Conservation (phyloP, 2,888 invertebrate genomes). For the Eilema caniola region DNA sequence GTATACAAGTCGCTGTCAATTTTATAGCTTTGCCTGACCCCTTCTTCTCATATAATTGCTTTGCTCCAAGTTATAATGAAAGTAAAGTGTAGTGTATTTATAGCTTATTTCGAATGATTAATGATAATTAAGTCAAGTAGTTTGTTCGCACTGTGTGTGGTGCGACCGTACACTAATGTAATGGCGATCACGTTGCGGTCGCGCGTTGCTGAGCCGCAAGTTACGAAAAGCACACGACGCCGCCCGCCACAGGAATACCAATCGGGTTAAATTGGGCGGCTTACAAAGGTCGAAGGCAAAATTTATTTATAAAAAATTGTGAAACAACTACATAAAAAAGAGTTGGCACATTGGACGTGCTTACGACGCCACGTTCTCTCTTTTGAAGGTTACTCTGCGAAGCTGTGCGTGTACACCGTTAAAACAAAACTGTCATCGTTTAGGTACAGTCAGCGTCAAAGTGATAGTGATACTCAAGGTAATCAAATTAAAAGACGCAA, state of each 20-base stretch:
- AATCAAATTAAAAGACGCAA: too few species aligned
- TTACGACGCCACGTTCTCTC: slow-evolving; percentile 81
- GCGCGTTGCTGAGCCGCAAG: slow-evolving; percentile 67
- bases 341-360: slow-evolving; percentile 86
- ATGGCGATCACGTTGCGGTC: slow-evolving; percentile 72
- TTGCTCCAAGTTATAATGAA: slow-evolving; percentile 1
- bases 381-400: slow-evolving; percentile 80
- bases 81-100: not conserved
- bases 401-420: slow-evolving; percentile 78
- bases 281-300: slow-evolving; percentile 85
- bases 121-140: slow-evolving; percentile 46
- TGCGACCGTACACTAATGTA: slow-evolving; percentile 49
- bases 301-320: slow-evolving; percentile 83
- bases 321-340: slow-evolving; percentile 80
- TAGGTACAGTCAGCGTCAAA: too few species aligned
- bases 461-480: too few species aligned
- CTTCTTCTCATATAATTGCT: not conserved
- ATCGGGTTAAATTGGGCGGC: slow-evolving; percentile 82
- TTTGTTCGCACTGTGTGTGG: slow-evolving; percentile 53
- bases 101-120: slow-evolving; percentile 7
- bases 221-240: slow-evolving; percentile 80
- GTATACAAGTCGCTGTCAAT: too few species aligned
- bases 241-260: slow-evolving; percentile 81
- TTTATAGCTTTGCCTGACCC: not conserved
- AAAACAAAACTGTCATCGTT: slow-evolving; percentile 78